Base-by-base conservation (phyloP, 2,113 vertebrate species). In the Rhineura floridana region DNA sequence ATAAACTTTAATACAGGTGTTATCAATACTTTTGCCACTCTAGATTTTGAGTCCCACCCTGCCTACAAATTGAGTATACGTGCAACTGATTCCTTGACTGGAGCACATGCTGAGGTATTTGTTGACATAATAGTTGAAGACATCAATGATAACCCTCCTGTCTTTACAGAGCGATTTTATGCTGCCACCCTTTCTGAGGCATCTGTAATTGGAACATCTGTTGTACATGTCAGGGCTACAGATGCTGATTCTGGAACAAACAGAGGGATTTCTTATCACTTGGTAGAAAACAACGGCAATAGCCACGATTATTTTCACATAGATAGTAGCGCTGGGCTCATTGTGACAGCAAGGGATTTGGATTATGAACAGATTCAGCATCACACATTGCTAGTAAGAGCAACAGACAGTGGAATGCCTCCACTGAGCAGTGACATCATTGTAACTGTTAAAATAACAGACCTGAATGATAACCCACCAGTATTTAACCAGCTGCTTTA, bases 1-100 rank as follows among this genome's bases (percentile, higher is more conserved):
- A 96, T 99, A 78, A 98, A 99, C 94, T 99, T 99, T 93, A 98
- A 99, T 96, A 99, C 99, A 4, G 99, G 99, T 10, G 98, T 99
- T 1, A 96, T 99, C 91, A 98, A 97, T 77, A 97, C 99, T 48
- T 89, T 98, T 73, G 97, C 97, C 4, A 96, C 97, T 62, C 95
- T 99, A 90, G 98, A 99, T 94, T 99, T 99, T 88, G 99, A 99
- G 92, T 97, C 96, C 17, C 99, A 99, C 88, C 98, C 99, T 21
- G 98, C 99, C 19, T 99, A 99, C 88, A 99, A 99, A 85, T 94
- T 99, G 89, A 98, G 97, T 28, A 85, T 99, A 25, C 96, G 97
- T 91, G 99, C 99, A 63, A 99, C 98, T 1, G 99, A 99, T 91
- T 98, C 98, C 2, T 86, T 99, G 87, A 99, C 98, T 0, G 99